These are phyloP conservation scores for Myxocyprinus asiaticus DNA, from an alignment of 2,113 vertebrate genomes.

Conservation along the genomic window DNA sequence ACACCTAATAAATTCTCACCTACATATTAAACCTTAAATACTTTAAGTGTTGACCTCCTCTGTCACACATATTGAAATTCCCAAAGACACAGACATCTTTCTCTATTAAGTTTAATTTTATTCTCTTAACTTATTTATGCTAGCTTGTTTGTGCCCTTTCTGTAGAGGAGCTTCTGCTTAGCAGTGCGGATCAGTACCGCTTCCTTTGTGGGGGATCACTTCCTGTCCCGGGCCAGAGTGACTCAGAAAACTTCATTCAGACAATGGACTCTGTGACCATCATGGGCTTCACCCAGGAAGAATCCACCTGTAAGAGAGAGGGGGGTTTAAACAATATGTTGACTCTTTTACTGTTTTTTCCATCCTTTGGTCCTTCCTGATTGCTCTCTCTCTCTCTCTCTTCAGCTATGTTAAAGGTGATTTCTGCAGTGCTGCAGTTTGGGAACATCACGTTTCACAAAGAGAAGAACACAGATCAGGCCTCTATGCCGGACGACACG, in stretches of 20 bases:
- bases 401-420: slow-evolving; percentile 83
- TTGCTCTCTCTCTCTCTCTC: neutral
- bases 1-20: neutral
- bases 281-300: slow-evolving; percentile 86
- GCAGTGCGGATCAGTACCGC: slow-evolving; percentile 80
- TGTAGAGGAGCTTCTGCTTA: slow-evolving; percentile 83
- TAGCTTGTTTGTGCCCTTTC: neutral
- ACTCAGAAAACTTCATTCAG: slow-evolving; percentile 87
- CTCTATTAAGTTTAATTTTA: neutral
- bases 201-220: slow-evolving; percentile 84
- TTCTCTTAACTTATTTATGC: neutral
- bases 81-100: too few relatives aligned
- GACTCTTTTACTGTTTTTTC: too few relatives aligned
- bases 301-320: slow-evolving; percentile 79
- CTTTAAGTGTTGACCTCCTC: too few relatives aligned
- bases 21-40: too few relatives aligned
- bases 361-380: neutral
- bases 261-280: slow-evolving; percentile 90
- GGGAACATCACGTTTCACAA: slow-evolving; percentile 85
- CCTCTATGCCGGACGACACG: slow-evolving; percentile 91
- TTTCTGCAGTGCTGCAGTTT: slow-evolving; percentile 87
- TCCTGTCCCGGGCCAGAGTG: slow-evolving; percentile 81
- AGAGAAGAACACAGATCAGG: slow-evolving; percentile 86
- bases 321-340: neutral
- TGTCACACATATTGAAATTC: too few relatives aligned